phyloP scores from a whole-genome alignment of 2,113 vertebrate genomes.

The Pedetes capensis region DNA sequence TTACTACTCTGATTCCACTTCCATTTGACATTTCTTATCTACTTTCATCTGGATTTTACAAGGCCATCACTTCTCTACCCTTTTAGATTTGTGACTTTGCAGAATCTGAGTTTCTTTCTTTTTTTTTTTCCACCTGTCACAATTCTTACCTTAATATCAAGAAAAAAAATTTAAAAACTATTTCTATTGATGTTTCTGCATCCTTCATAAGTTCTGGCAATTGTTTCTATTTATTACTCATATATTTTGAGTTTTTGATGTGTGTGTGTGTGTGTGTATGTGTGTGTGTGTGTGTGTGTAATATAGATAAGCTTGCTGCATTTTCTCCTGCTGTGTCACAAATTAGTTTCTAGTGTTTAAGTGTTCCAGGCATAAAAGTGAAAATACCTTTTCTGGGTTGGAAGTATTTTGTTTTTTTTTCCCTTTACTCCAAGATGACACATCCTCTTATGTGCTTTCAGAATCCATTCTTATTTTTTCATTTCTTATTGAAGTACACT shows the following conservation, averaged over 20 bases:
- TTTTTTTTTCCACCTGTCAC: background rate
- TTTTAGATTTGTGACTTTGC: background rate
- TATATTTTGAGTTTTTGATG: background rate
- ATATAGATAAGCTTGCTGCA: background rate
- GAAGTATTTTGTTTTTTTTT: background rate
- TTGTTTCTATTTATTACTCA: constrained; percentile 9
- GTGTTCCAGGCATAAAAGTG: background rate
- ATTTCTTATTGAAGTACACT: background rate
- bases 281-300: background rate
- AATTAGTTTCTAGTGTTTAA: background rate
- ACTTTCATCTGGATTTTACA: constrained; percentile 27
- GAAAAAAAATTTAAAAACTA: background rate
- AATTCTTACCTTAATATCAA: background rate
- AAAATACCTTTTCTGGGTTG: background rate
- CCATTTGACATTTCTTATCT: background rate
- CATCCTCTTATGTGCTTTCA: background rate
- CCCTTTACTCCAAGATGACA: background rate
- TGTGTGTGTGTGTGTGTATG: background rate
- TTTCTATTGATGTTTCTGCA: background rate
- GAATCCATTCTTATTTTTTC: background rate
- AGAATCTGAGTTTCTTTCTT: background rate
- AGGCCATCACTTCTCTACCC: background rate
- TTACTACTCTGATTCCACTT: background rate
- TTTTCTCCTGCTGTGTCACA: background rate
- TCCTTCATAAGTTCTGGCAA: background rate